Evolutionary conservation across 2,113 vertebrate genomes (phyloP), one percentile per base, ranked within the genome.

Genomic region (Podiceps cristatus): DNA sequence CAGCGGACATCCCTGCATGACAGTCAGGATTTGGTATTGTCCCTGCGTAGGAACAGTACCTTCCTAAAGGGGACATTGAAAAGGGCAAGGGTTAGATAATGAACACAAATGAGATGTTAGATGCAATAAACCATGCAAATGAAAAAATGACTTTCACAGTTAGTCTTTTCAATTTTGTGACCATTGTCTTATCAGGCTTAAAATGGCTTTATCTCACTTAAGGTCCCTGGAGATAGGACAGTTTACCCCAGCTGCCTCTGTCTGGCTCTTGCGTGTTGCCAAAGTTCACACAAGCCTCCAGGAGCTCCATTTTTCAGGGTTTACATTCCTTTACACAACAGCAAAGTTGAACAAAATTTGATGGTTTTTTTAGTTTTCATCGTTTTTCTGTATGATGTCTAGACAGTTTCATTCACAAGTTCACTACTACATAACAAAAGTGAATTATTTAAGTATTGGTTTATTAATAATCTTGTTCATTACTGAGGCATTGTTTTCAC

Each of bases 311-410:
- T 97, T 98, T 97, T 96, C 96, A 98, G 96, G 96, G 80, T 93
- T 95, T 96, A 82, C 64, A 89, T 71, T 56, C 87, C 91, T 97
- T 97, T 97, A 97, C 96, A 97, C 95, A 94, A 45, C 52, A 88
- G 22, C 15, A 55, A 77, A 71, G 20, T 78, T 49, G 44, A 82
- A 80, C 28, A 55, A 50, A 58, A 83, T 56, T 31, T 82, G 77
- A 60, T 50, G 33, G 4, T 1, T 71, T 1, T 71, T 87, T 90
- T 66, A 67, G 60, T 42, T 53, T n/a, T 96, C 72, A 15, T n/a
- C 10, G 22, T 71, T 76, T 88, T 33, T 44, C 47, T 85, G 9
- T 40, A 20, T 49, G 42, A 69, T 68, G 15, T 53, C 71, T 75
- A 67, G 62, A 35, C 45, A 62, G 62, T 69, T 95, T 68, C 18